Conservation (phyloP, 2,888 invertebrate genomes). For the Pasiphila rectangulata region DNA sequence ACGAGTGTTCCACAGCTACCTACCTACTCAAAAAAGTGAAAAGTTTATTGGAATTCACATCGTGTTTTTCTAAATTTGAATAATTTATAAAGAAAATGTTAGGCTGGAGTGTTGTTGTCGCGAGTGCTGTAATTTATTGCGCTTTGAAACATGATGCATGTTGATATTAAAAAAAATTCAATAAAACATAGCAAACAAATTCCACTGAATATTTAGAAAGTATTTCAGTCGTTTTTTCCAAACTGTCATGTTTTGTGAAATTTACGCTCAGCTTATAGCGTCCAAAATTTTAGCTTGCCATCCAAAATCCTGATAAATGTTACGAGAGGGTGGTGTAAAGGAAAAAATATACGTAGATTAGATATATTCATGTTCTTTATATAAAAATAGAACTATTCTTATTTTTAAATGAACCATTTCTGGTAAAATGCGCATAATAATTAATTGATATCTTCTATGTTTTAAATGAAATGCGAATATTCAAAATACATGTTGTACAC, state of each 20-base stretch:
- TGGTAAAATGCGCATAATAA: too few species aligned
- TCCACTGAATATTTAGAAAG: constrained; percentile 49
- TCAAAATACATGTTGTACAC: too few species aligned
- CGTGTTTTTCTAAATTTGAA: constrained; percentile 32
- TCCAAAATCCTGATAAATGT: constrained; percentile 86
- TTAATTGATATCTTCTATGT: too few species aligned
- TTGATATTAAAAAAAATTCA: neutral
- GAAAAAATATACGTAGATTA: constrained; percentile 40
- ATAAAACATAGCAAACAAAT: constrained; percentile 1
- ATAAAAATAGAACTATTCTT: too few species aligned
- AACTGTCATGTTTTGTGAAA: constrained; percentile 75
- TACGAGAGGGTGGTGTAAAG: constrained; percentile 55
- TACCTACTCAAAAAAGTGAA: constrained; percentile 24
- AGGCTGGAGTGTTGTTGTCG: neutral
- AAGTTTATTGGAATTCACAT: constrained; percentile 26
- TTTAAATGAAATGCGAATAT: too few species aligned
- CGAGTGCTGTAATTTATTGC: neutral
- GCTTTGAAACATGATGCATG: neutral
- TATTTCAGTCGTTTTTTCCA: constrained; percentile 62
- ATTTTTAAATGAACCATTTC: too few species aligned
- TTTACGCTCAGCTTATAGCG: constrained; percentile 79
- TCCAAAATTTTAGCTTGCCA: constrained; percentile 82
- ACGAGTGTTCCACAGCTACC: constrained; percentile 29
- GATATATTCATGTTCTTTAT: too few species aligned
- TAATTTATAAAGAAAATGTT: constrained; percentile 28